Percentiles rank a stretch among this genome's conserved stretches.
These are phyloP conservation scores for Mormyrus lacerda DNA, from an alignment of 2,113 vertebrate genomes.

Conservation along the genomic window DNA sequence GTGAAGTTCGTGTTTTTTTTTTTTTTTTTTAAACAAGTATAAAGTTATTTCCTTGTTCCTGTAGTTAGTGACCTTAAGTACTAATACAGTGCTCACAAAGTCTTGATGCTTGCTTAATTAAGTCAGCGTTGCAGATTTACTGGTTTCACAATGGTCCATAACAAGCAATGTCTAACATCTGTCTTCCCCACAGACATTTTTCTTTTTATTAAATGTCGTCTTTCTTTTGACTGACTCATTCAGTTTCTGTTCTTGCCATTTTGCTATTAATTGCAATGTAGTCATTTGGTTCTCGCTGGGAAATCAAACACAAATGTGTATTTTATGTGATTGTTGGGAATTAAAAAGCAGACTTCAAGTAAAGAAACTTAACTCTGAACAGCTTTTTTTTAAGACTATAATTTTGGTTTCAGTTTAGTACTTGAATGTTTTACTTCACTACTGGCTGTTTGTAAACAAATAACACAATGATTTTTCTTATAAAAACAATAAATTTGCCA, in stretches of 20 bases:
- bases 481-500: not conserved
- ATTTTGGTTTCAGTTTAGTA: not conserved
- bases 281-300: not conserved
- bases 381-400: not conserved
- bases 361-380: not conserved
- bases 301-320: not conserved
- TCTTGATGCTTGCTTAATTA: not conserved
- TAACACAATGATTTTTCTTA: not conserved
- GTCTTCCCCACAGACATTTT: not conserved
- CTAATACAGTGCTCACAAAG: not conserved
- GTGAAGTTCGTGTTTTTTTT: not conserved
- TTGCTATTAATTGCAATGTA: not conserved
- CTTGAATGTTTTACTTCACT: not conserved
- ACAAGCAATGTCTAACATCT: not conserved
- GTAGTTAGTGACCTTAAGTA: not conserved
- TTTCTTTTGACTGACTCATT: not conserved
- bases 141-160: not conserved
- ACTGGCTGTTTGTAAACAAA: not conserved
- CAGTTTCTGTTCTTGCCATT: not conserved
- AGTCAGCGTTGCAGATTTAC: not conserved
- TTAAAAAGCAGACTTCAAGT: too few relatives aligned
- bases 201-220: not conserved
- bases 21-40: too few relatives aligned
- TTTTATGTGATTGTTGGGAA: not conserved
- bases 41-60: not conserved